These are phyloP conservation scores for Buphagus erythrorhynchus DNA, from an alignment of 2,797 vertebrate genomes.

Conservation along the genomic window DNA sequence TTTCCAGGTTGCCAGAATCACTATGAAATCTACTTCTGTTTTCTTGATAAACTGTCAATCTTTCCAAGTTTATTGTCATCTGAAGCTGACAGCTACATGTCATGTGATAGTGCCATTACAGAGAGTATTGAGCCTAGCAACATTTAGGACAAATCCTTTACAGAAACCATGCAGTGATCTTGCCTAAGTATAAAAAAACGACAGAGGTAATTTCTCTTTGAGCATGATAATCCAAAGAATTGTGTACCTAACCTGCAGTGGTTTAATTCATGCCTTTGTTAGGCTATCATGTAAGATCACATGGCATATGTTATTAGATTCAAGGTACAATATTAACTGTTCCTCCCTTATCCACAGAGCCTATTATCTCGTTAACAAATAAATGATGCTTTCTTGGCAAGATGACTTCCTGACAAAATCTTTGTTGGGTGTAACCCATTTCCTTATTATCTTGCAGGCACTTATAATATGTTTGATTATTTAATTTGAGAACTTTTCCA, in stretches of 20 bases:
- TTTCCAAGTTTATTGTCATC: not conserved
- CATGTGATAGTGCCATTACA: not conserved
- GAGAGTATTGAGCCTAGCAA: not conserved
- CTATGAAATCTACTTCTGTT: not conserved
- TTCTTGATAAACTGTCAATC: not conserved
- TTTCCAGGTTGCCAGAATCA: not conserved
- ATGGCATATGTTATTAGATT: not conserved
- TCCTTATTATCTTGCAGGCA: slow-evolving; percentile 29
- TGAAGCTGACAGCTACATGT: not conserved
- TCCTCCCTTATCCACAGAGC: not conserved
- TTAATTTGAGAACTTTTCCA: not conserved
- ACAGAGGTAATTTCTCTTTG: not conserved
- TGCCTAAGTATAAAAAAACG: not conserved
- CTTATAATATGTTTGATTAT: slow-evolving; percentile 4
- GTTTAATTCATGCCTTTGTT: not conserved
- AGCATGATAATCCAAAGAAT: not conserved
- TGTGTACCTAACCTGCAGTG: not conserved
- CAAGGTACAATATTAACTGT: not conserved
- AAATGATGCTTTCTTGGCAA: slow-evolving; percentile 11
- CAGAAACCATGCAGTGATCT: not conserved
- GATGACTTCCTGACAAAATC: slow-evolving; percentile 27
- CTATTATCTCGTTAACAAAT: not conserved
- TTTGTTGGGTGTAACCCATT: slow-evolving; percentile 9
- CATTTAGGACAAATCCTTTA: not conserved
- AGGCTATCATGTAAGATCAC: not conserved